Evolutionary conservation across 2,888 invertebrate genomes (phyloP).

Genomic region (Ceramica pisi): DNA sequence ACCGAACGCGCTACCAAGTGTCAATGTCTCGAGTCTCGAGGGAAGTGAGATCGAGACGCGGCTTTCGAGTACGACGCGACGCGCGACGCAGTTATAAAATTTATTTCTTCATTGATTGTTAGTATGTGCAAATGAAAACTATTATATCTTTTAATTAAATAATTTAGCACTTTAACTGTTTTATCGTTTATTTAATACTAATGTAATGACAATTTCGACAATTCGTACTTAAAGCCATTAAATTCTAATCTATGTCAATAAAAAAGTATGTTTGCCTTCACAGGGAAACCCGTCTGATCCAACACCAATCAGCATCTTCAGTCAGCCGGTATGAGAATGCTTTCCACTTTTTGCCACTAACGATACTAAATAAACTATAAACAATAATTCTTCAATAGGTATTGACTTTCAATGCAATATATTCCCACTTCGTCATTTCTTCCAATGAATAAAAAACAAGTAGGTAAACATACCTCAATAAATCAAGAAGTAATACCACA

Average conservation of each 20-base stretch:
- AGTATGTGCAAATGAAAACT: too few relatives aligned
- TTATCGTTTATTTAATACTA: too few relatives aligned
- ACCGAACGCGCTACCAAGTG: constrained; percentile 57
- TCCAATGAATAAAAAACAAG: not conserved
- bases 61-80: not conserved
- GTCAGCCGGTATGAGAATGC: not conserved
- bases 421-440: not conserved
- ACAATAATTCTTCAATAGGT: not conserved
- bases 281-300: too few relatives aligned
- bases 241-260: too few relatives aligned
- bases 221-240: too few relatives aligned
- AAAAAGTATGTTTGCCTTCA: too few relatives aligned
- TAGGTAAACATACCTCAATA: not conserved
- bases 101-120: too few relatives aligned
- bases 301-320: too few relatives aligned
- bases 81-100: too few relatives aligned
- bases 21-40: not conserved
- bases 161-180: too few relatives aligned
- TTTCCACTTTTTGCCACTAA: not conserved
- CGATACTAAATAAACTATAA: not conserved
- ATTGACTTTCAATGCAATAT: not conserved
- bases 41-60: constrained; percentile 35
- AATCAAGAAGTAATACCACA: not conserved
- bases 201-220: too few relatives aligned
- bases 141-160: too few relatives aligned